Base-by-base conservation (phyloP, 2,888 invertebrate genomes). In the Homarus gammarus region DNA sequence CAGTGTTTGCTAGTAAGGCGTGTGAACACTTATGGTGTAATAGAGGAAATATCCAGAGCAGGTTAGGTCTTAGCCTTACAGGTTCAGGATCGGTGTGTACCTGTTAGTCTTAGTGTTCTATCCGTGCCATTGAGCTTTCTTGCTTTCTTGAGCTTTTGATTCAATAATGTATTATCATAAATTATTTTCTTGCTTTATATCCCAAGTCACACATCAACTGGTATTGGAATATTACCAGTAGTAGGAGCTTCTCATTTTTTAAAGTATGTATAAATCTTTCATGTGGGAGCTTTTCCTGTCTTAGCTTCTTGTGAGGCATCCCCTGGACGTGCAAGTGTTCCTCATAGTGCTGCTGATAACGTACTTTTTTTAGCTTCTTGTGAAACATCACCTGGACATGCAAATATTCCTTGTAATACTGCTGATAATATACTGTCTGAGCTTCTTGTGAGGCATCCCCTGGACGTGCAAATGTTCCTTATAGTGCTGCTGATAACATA, bases 391-490 rank as follows among this genome's bases (percentile, higher is more conserved):
- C 5, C 44, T 44, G 44, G 44, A 44, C 44, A 8, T 44, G 12
- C 44, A 8, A 44, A 8, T 44, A 12, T n/a, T n/a, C n/a, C n/a
- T n/a, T n/a, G n/a, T n/a, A n/a, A n/a, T n/a, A n/a, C n/a, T n/a
- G n/a, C n/a, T n/a, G n/a, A n/a, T n/a, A n/a, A n/a, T 38, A 22
- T 61, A 51, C 56, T 51, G 22, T 78, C 36, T 3, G 75, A 84
- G 84, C 84, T 61, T 75, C 75, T 84, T 84, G 78, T 78, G 75
- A 75, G 84, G 84, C 84, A 84, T 64, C 84, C 84, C 75, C 84
- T 75, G 84, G 84, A 44, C 75, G 75, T 84, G 84, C 73, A 70
- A 40, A 12, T 82, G 49, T 33, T 70, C 51, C 72, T 75, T 64
- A 27, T 84, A 84, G 84, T 40, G 22, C 56, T 56, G 56, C 56